A percentile compares a stretch with the other conserved stretches of the same genome.
phyloP scores from a whole-genome alignment of 2,888 invertebrate genomes.

The Deilephila elpenor region DNA sequence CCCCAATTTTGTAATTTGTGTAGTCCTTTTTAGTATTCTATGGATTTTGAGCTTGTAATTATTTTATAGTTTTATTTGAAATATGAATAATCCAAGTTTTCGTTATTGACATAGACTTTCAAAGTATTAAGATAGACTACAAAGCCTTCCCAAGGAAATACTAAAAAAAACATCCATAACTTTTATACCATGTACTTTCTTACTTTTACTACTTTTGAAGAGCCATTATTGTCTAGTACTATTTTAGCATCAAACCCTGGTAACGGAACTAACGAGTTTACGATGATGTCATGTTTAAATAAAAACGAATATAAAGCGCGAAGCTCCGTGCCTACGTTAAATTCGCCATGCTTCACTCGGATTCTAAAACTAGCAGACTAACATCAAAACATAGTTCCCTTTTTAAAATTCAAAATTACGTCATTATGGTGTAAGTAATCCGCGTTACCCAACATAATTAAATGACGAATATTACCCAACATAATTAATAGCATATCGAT shows the following conservation, averaged over 20 bases:
- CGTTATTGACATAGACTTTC: too few relatives aligned
- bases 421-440: neutral
- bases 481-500: conserved; percentile 10
- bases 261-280: neutral
- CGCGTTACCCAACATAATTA: neutral
- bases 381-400: too few relatives aligned
- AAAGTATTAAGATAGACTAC: too few relatives aligned
- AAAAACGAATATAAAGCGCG: neutral
- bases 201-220: neutral
- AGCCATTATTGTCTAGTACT: neutral
- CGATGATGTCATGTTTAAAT: conserved; percentile 13
- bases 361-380: too few relatives aligned
- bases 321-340: neutral
- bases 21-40: too few relatives aligned
- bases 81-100: too few relatives aligned
- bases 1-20: too few relatives aligned
- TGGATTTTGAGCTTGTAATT: too few relatives aligned
- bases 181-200: neutral
- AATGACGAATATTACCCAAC: neutral
- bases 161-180: too few relatives aligned
- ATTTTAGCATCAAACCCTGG: neutral
- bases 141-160: too few relatives aligned
- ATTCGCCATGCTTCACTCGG: neutral
- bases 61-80: too few relatives aligned
- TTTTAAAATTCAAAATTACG: too few relatives aligned